Base-by-base conservation (phyloP, 2,797 vertebrate genomes). In the Denticeps clupeoides region DNA sequence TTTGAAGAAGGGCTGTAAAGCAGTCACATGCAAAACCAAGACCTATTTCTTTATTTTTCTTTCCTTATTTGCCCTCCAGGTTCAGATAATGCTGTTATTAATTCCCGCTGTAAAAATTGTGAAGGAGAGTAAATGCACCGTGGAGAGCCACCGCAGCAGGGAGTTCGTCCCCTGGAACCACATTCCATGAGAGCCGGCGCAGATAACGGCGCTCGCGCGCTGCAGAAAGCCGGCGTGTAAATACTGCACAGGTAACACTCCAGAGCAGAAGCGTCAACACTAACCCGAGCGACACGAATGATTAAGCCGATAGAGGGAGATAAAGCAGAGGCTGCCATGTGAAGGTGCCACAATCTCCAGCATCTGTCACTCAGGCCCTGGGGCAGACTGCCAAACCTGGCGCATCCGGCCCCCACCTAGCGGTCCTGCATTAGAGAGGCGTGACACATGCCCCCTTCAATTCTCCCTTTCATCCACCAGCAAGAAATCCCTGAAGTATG, bases 111-210 rank as follows among this genome's bases (percentile, higher is more conserved):
- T n/a, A n/a, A n/a, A n/a, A n/a, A n/a, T n/a, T n/a, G n/a, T n/a
- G n/a, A n/a, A n/a, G n/a, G n/a, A n/a, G 27, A 23, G 29, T 51
- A 56, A 11, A 49, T 48, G 57, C 31, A 47, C 54, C 38, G 28
- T 49, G 43, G 50, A 41, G 37, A 38, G 47, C 38, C 51, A 33
- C 41, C 47, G 40, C 51, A 54, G 45, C 54, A 60, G 41, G 47
- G 41, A 13, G 12, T 31, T 31, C 45, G 28, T 58, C 53, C 38
- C 19, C 28, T n/a, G n/a, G 43, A 33, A 55, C 42, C 10, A 25
- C 28, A 56, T 22, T 24, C 41, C 6, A 9, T 5, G 26, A 47
- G 13, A 44, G 22, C 35, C 53, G n/a, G n/a, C n/a, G n/a, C n/a
- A n/a, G n/a, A n/a, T n/a, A n/a, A n/a, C n/a, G n/a, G n/a, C n/a